Conservation (phyloP, 2,113 vertebrate genomes). For the Campylorhamphus procurvoides region DNA sequence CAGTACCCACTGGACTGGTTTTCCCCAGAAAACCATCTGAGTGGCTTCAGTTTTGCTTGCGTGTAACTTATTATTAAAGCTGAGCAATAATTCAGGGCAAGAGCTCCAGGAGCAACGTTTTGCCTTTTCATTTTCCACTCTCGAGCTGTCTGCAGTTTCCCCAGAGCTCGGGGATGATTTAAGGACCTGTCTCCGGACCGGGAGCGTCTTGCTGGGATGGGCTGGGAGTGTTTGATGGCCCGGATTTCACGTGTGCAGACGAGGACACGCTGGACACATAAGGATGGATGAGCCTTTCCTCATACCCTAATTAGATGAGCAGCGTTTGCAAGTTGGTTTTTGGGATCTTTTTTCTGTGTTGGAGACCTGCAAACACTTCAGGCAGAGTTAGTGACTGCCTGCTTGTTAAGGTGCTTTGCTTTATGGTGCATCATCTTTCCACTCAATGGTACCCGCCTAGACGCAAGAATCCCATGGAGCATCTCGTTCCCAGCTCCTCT, state of each 20-base stretch:
- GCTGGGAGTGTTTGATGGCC: neutral
- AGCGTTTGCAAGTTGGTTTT: neutral
- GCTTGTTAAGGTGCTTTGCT: neutral
- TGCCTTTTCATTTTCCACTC: slow-evolving; percentile 20
- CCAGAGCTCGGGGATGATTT: slow-evolving; percentile 20
- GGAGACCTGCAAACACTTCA: neutral
- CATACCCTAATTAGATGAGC: neutral
- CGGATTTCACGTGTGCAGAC: neutral
- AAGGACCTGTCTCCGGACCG: slow-evolving; percentile 4
- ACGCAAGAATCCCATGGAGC: neutral
- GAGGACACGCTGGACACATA: neutral
- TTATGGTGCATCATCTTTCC: neutral
- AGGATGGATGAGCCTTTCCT: slow-evolving; percentile 32
- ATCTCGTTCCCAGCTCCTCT: neutral
- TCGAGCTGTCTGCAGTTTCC: slow-evolving; percentile 11
- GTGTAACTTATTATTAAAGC: slow-evolving; percentile 6
- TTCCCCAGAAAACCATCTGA: neutral
- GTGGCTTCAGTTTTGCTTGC: neutral
- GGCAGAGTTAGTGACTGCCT: neutral
- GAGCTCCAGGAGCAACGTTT: neutral
- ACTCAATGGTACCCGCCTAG: neutral
- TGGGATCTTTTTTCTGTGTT: neutral
- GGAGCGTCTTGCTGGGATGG: neutral
- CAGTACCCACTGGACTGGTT: neutral
- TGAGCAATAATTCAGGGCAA: slow-evolving; percentile 37